Base-by-base conservation (phyloP, 2,113 vertebrate species). In the Lethenteron reissneri region DNA sequence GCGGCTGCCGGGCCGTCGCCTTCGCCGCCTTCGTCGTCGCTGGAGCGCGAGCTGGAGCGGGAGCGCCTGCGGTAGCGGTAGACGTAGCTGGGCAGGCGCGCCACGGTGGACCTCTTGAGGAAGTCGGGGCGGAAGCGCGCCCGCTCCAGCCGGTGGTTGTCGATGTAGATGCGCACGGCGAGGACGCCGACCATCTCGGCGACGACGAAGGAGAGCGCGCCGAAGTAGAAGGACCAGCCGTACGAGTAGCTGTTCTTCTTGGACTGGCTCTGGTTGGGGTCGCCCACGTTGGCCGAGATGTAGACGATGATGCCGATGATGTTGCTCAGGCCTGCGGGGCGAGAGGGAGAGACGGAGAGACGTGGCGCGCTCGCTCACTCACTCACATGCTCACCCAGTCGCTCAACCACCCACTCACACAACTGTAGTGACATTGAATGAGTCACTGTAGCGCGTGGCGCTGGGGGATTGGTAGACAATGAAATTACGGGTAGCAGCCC, bases 261-360 rank as follows among this genome's bases (percentile, higher is more conserved):
- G 76, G 90, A 95, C 79, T 99, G 92, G 2, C 94, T 94, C 76
- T 97, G 92, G 25, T 89, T 91, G 0, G 92, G 94, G 79, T 97
- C 94, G 15, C 94, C 92, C 0, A 92, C 90, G 56, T 95, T 99
- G 72, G 94, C 94, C 0, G 94, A 99, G 78, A 99, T 99, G 79
- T 99, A 99, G 57, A 99, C 94, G 14, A 99, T 99, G 72, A 99
- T 97, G 73, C 94, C 94, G 1, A 99, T 97, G 75, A 99, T 97
- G 84, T 99, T 99, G 79, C 92, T 97, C 75, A 97, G 83, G 59
- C 94, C 94, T 97, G 77, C 11, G 17, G 64, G 71, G 11, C 59
- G 59, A 15, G n/a, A 71, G 19, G 56, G 72, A 21, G 72, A 73
- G 73, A 58, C 62, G 75, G 74, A 76, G 76, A 80, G 82, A 82